These are phyloP conservation scores for Heterodera schachtii DNA, from an alignment of 1,140 invertebrate species.

Conservation along the genomic window DNA sequence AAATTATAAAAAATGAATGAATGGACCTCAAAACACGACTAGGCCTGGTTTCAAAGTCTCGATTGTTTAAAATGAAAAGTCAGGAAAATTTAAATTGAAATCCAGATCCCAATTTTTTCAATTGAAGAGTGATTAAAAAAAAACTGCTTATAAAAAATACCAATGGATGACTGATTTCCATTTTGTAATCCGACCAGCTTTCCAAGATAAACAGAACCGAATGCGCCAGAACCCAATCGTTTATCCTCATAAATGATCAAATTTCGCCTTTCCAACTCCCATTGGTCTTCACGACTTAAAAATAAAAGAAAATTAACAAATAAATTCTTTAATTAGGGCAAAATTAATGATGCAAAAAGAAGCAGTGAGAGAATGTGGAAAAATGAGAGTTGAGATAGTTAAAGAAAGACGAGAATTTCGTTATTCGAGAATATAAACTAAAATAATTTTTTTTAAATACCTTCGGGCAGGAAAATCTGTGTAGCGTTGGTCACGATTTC, in stretches of 20 bases:
- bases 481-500: slow-evolving; percentile 50
- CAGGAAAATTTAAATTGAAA: too few relatives aligned
- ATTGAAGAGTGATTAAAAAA: neutral
- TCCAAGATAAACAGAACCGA: slow-evolving; percentile 61
- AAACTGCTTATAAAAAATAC: neutral
- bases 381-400: too few relatives aligned
- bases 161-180: slow-evolving; percentile 12
- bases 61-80: too few relatives aligned
- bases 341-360: too few relatives aligned
- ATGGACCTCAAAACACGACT: too few relatives aligned
- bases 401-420: too few relatives aligned
- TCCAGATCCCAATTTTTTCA: too few relatives aligned
- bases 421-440: too few relatives aligned
- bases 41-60: too few relatives aligned
- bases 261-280: slow-evolving; percentile 64
- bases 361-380: too few relatives aligned
- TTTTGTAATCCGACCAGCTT: slow-evolving; percentile 55
- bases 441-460: neutral
- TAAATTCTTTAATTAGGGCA: too few relatives aligned
- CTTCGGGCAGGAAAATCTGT: slow-evolving; percentile 59
- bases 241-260: slow-evolving; percentile 64
- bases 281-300: slow-evolving; percentile 51
- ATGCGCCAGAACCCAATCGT: slow-evolving; percentile 60
- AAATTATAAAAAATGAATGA: too few relatives aligned
- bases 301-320: neutral